phyloP scores from a whole-genome alignment of 2,888 invertebrate genomes.

The Monochamus alternatus region DNA sequence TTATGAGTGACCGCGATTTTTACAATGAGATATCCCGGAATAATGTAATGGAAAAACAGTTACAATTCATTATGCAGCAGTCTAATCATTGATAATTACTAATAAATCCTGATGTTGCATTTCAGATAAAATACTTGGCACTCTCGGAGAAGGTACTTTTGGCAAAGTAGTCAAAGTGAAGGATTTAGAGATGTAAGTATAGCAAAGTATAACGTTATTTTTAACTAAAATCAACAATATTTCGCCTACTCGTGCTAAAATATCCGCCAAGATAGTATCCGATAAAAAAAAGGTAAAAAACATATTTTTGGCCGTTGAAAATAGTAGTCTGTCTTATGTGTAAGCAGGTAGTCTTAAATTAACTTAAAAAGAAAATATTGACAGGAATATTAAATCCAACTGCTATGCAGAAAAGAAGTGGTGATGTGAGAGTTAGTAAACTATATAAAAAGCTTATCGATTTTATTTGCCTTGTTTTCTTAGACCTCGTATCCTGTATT shows the following conservation, averaged over 20 bases:
- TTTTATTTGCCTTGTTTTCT: no score
- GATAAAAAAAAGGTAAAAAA: conserved; percentile 16
- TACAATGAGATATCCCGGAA: no score
- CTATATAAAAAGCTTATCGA: no score
- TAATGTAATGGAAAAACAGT: not conserved
- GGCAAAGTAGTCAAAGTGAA: conserved; percentile 99
- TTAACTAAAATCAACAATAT: conserved; percentile 37
- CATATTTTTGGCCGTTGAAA: not conserved
- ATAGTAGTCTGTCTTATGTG: no score
- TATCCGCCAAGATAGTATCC: conserved; percentile 12
- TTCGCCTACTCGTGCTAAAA: conserved; percentile 19
- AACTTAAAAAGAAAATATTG: not conserved
- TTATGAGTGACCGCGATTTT: no score
- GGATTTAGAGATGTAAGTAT: conserved; percentile 93
- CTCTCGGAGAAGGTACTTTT: conserved; percentile 99
- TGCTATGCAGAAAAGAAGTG: no score
- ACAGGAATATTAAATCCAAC: not conserved
- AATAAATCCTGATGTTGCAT: conserved; percentile 75
- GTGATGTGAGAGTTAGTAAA: no score
- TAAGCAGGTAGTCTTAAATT: no score
- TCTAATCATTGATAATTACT: conserved; percentile 46
- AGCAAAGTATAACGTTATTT: conserved; percentile 34
- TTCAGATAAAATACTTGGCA: conserved; percentile 98
- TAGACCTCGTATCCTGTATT: no score
- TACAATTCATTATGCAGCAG: conserved; percentile 39